These are phyloP conservation scores for Chaenogobius annularis DNA, from an alignment of 2,113 vertebrate genomes.

Conservation along the genomic window DNA sequence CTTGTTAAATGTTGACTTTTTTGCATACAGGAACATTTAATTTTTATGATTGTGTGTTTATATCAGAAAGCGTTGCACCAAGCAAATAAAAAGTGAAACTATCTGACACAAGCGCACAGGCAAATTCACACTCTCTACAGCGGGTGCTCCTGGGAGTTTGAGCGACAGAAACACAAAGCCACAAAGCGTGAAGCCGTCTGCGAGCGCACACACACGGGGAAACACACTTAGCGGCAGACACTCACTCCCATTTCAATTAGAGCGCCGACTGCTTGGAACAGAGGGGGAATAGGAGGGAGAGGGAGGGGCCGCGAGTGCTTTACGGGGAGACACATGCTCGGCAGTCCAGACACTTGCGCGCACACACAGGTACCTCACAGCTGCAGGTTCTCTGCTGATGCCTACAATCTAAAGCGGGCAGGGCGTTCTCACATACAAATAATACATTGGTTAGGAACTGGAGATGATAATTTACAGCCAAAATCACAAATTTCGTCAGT, in stretches of 20 bases:
- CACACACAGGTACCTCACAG: conserved; percentile 10
- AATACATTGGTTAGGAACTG: neutral
- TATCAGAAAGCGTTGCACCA: conserved; percentile 28
- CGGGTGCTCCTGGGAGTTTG: conserved; percentile 66
- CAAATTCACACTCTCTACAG: conserved; percentile 48
- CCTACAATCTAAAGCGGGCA: neutral
- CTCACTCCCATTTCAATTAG: conserved; percentile 78
- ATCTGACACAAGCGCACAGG: conserved; percentile 15
- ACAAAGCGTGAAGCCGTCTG: conserved; percentile 63
- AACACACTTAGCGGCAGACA: conserved; percentile 68
- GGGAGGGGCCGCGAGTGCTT: conserved; percentile 58
- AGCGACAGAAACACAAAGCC: conserved; percentile 66
- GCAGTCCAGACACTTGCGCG: conserved; percentile 48
- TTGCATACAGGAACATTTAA: conserved; percentile 20
- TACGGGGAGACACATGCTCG: conserved; percentile 59
- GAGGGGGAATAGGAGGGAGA: conserved; percentile 35
- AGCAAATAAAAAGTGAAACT: conserved; percentile 41
- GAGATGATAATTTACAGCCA: neutral
- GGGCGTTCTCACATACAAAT: neutral
- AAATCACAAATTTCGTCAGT: neutral
- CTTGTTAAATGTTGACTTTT: conserved; percentile 26
- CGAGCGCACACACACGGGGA: conserved; percentile 16
- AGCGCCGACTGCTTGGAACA: conserved; percentile 73
- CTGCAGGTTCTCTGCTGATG: neutral
- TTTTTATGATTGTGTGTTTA: conserved; percentile 28